Evolutionary conservation across 2,888 invertebrate genomes (phyloP), one percentile per base, ranked within the genome.

Genomic region (Luperina nickerlii): DNA sequence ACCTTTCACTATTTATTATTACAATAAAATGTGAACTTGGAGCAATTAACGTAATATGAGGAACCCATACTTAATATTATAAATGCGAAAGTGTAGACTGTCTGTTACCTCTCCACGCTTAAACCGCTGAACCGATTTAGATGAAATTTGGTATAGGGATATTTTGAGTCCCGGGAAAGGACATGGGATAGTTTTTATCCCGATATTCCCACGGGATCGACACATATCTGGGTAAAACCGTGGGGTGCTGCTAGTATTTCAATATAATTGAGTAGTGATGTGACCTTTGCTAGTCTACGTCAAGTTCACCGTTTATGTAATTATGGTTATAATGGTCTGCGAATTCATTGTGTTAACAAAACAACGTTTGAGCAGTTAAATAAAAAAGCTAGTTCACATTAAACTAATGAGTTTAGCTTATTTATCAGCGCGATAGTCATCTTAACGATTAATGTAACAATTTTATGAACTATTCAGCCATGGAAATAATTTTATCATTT

Each of bases 401-500:
- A 83, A 51, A 54, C 66, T 82, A 81, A 85, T 76, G 51, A 70
- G 42, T 79, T 70, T 51, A 63, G 66, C 15, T 83, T 74, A 79
- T 63, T 79, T 84, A 79, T 88, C 62, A 38, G 18, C 18, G 24
- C 27, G 84, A 85, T 76, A 72, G 11, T 65, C 57, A 88, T 88
- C 89, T 87, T 75, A 85, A 82, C 65, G 77, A 74, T 89, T 81
- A 79, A 87, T 87, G 77, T 79, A 76, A 60, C 67, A 32, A 65
- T 82, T 85, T 85, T 72, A 87, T 87, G 24, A 76, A 45, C 79
- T 68, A 80, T 83, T 89, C 81, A 87, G 38, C 87, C 75, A 68
- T 79, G 65, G 24, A 74, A 72, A 66, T 80, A 69, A 67, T 75
- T 72, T 66, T 79, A 86, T 54, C n/a, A 72, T 6, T 80, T 80